Conservation (phyloP, 1,140 invertebrate species). For the Phenacoccus solenopsis region DNA sequence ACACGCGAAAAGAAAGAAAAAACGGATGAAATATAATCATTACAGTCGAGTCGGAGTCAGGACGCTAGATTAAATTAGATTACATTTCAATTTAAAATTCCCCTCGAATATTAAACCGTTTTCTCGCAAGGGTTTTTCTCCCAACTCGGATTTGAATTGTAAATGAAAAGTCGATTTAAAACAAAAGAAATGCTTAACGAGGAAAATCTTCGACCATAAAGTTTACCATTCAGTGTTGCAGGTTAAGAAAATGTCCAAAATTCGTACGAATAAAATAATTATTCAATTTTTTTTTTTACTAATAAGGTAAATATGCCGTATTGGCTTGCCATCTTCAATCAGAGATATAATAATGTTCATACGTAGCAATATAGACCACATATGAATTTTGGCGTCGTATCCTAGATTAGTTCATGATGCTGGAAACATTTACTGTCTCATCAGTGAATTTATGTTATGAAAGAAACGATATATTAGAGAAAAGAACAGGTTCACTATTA, state of each 20-base stretch:
- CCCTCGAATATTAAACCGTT: background rate
- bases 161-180: slow-evolving; percentile 13
- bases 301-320: too few species aligned
- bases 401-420: too few species aligned
- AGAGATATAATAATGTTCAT: too few species aligned
- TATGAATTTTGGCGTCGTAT: too few species aligned
- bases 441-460: too few species aligned
- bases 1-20: slow-evolving; percentile 1
- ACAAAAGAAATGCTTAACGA: slow-evolving; percentile 1
- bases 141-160: slow-evolving; percentile 7
- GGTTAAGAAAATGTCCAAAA: background rate
- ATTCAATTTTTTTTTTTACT: too few species aligned
- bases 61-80: slow-evolving; percentile 15
- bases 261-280: background rate
- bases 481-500: too few species aligned
- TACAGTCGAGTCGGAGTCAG: slow-evolving; percentile 5
- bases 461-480: too few species aligned
- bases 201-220: background rate
- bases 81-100: slow-evolving; percentile 17
- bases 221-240: background rate
- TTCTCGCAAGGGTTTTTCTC: background rate
- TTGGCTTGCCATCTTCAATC: too few species aligned
- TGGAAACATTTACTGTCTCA: too few species aligned
- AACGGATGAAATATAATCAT: slow-evolving; percentile 12
- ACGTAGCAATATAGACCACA: too few species aligned